phyloP scores from a whole-genome alignment of 1,140 invertebrate genomes.

The Drosophila orosa region DNA sequence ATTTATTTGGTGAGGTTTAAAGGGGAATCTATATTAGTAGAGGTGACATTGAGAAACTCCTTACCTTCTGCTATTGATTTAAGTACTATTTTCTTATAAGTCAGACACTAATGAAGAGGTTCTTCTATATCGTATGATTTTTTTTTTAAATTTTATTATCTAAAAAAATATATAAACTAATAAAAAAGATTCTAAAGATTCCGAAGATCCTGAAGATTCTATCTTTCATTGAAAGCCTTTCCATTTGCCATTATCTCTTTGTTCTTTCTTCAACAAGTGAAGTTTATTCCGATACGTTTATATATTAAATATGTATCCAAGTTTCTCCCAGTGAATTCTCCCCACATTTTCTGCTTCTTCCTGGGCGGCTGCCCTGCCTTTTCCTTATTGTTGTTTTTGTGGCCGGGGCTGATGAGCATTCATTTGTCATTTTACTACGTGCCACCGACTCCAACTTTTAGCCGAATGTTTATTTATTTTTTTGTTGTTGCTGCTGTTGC shows the following conservation, averaged over 20 bases:
- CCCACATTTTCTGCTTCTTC: constrained; percentile 38
- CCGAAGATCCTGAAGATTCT: background rate
- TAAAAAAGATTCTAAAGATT: background rate
- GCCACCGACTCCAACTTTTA: constrained; percentile 72
- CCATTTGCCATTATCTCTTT: background rate
- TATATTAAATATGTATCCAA: background rate
- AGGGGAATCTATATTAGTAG: too few species aligned
- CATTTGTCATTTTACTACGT: constrained; percentile 83
- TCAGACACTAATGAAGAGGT: background rate
- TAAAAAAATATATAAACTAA: too few species aligned
- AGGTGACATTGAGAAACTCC: too few species aligned
- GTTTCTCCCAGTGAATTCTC: constrained; percentile 13
- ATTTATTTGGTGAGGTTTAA: background rate
- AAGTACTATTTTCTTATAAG: too few species aligned
- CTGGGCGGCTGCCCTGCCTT: constrained; percentile 49
- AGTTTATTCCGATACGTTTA: background rate
- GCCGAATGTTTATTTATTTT: constrained; percentile 78
- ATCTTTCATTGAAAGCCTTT: background rate
- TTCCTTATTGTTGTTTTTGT: constrained; percentile 57
- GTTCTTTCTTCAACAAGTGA: background rate
- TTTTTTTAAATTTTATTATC: background rate
- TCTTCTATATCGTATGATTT: background rate
- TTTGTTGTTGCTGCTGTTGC: constrained; percentile 38
- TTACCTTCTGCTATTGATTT: too few species aligned
- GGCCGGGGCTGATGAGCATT: constrained; percentile 68